Evolutionary conservation across 1,140 invertebrate species (phyloP).

Genomic region (Scaptomyza pallida): DNA sequence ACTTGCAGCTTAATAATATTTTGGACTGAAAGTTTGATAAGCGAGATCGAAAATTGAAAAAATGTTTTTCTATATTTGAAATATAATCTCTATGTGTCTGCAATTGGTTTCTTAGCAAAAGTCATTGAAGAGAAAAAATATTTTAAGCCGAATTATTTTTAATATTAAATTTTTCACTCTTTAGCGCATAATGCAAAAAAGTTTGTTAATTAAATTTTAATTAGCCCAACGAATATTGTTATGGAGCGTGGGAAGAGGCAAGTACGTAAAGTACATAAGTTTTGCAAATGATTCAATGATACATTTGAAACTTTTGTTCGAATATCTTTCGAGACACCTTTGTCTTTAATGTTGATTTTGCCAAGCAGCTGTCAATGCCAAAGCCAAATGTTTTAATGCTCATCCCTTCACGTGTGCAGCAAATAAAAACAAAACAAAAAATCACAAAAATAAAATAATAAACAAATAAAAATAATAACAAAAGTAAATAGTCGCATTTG

Average conservation of each 20-base stretch:
- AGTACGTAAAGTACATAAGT: conserved; percentile 36
- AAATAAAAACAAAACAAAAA: conserved; percentile 56
- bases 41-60: too few species aligned
- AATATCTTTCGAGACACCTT: conserved; percentile 10
- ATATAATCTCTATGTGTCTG: too few species aligned
- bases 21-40: too few species aligned
- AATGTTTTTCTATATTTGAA: too few species aligned
- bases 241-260: conserved; percentile 56
- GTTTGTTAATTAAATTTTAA: conserved; percentile 66
- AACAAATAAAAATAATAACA: conserved; percentile 29
- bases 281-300: conserved; percentile 34
- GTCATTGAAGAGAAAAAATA: too few species aligned
- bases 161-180: too few species aligned
- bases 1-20: neutral
- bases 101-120: too few species aligned
- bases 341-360: conserved; percentile 49
- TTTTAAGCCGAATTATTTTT: too few species aligned
- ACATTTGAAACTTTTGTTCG: conserved; percentile 28
- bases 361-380: conserved; percentile 57
- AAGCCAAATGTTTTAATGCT: conserved; percentile 49
- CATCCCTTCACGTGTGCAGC: conserved; percentile 42
- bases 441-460: conserved; percentile 18
- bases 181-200: conserved; percentile 11
- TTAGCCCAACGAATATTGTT: conserved; percentile 40
- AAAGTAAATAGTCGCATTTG: conserved; percentile 42